These are phyloP conservation scores for Trachelus stipa DNA, from an alignment of 2,888 invertebrate species.

Conservation along the genomic window DNA sequence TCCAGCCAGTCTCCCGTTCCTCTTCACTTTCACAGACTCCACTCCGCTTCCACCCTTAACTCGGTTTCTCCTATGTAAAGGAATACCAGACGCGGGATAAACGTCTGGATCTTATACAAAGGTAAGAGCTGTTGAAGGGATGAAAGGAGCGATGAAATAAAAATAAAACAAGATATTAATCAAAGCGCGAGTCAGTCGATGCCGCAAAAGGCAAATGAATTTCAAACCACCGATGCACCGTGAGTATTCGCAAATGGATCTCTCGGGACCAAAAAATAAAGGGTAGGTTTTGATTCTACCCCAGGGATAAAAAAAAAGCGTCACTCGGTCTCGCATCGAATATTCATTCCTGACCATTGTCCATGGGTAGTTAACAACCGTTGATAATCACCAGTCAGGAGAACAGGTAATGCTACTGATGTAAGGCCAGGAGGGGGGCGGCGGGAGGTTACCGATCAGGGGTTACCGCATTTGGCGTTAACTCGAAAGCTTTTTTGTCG, in stretches of 20 bases:
- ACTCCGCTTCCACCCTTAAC: background rate
- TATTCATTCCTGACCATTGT: background rate
- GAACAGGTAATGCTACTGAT: background rate
- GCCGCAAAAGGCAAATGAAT: background rate
- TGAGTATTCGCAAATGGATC: background rate
- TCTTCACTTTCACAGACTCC: background rate
- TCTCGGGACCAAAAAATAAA: background rate
- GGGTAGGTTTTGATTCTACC: background rate
- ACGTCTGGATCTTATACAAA: background rate
- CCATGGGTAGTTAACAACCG: background rate
- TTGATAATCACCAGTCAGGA: background rate
- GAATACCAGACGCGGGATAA: background rate
- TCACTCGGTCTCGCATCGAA: background rate
- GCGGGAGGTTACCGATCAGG: background rate
- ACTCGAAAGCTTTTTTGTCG: background rate
- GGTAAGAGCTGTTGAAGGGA: background rate
- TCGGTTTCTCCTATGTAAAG: background rate
- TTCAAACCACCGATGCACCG: background rate
- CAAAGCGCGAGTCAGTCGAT: background rate
- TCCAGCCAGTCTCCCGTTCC: background rate
- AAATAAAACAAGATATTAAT: background rate
- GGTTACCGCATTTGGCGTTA: background rate
- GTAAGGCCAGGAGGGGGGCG: background rate
- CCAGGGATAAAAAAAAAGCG: background rate
- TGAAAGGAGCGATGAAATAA: background rate